phyloP scores from a whole-genome alignment of 1,140 invertebrate species.

The Dinoponera quadriceps region DNA sequence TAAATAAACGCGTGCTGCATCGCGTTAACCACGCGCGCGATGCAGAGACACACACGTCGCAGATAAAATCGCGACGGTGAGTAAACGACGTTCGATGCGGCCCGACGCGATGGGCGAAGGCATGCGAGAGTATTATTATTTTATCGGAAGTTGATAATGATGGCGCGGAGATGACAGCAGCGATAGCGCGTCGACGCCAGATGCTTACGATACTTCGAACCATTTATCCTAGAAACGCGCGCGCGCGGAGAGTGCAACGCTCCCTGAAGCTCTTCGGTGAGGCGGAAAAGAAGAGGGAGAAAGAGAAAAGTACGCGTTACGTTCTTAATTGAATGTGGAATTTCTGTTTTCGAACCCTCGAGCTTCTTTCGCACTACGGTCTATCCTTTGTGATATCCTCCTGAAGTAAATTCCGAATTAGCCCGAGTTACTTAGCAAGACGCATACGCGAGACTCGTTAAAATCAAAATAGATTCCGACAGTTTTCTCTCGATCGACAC shows the following conservation, averaged over 20 bases:
- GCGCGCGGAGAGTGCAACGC: neutral
- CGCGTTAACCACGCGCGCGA: conserved; percentile 54
- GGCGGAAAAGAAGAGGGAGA: too few species aligned
- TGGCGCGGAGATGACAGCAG: conserved; percentile 38
- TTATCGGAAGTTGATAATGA: conserved; percentile 56
- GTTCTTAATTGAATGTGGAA: neutral
- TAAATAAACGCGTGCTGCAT: conserved; percentile 61
- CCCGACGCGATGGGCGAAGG: conserved; percentile 32
- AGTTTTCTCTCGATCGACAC: neutral
- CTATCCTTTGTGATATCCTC: too few species aligned
- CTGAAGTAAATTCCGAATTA: conserved; percentile 5
- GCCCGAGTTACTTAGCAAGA: neutral
- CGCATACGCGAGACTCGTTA: neutral
- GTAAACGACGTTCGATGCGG: conserved; percentile 40
- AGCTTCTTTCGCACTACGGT: too few species aligned
- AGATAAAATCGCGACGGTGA: conserved; percentile 49
- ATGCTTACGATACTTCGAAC: conserved; percentile 27
- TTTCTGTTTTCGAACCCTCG: neutral
- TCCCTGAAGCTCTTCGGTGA: neutral
- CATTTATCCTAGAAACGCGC: neutral
- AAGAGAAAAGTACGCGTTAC: neutral
- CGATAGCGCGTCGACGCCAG: conserved; percentile 48
- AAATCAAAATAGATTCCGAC: neutral
- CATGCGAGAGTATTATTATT: conserved; percentile 56
- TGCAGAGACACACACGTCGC: conserved; percentile 25